Base-by-base conservation (phyloP, 2,888 invertebrate genomes). In the Chrysolina haemoptera region DNA sequence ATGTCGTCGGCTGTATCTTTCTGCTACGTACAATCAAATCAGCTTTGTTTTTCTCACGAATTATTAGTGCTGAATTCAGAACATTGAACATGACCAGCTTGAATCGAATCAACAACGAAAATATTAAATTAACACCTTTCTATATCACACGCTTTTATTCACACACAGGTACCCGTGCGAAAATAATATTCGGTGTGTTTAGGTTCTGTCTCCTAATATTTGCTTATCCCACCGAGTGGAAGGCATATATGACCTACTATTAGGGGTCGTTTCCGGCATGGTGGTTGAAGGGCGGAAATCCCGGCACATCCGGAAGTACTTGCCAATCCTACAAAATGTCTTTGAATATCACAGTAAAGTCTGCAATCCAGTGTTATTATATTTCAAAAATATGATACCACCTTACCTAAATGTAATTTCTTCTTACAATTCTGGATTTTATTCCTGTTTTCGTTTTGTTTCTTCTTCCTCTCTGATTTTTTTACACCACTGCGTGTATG, bases 271-370 rank as follows among this genome's bases (percentile, higher is more conserved):
- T 81, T 83, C 82, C 83, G 79, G 82, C 73, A 65, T 65, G 16
- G 70, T 62, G 27, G 14, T 40, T 59, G 67, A 76, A 71, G 77
- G 76, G 82, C 82, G 82, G 83, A 83, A 82, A 83, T 81, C 82
- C 79, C 77, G 43, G 72, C 80, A 81, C 79, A 78, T 81, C 82
- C 79, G 82, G 82, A 83, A 82, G 80, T 83, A 83, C 83, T 83
- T 83, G 81, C 80, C 82, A 82, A 81, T 84, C 83, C 80, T 77
- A 74, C 74, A 63, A 70, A 64, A 65, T 62, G 71, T 71, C 70
- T 72, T 74, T 20, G 64, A 50, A 73, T 66, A 63, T 73, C 70
- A 64, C 50, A 73, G 69, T 73, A 46, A 55, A 35, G 66, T 66
- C 53, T 73, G 65, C 66, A 62, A 70, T 63, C 55, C 40, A 22